Conservation (phyloP, 2,888 invertebrate species). For the Suillia variegata region DNA sequence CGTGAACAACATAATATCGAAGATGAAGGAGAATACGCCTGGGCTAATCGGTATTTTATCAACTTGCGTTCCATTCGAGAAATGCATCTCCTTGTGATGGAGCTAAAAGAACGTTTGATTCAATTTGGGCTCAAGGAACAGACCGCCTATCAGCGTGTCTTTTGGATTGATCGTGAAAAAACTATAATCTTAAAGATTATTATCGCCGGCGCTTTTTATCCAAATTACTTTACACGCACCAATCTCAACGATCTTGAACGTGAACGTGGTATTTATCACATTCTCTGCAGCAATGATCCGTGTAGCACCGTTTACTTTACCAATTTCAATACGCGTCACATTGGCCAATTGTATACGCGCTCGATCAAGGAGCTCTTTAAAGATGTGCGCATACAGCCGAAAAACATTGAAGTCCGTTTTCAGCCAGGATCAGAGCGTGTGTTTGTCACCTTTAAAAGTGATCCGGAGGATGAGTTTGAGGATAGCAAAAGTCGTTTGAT, state of each 20-base stretch:
- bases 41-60: constrained; percentile 75
- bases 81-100: constrained; percentile 72
- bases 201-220: constrained; percentile 79
- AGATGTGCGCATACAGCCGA: constrained; percentile 58
- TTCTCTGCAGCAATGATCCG: constrained; percentile 76
- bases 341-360: constrained; percentile 72
- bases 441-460: constrained; percentile 69
- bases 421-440: constrained; percentile 66
- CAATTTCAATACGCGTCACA: constrained; percentile 68
- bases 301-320: constrained; percentile 74
- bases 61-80: constrained; percentile 76
- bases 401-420: constrained; percentile 58
- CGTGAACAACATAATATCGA: constrained; percentile 67
- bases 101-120: constrained; percentile 70
- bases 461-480: constrained; percentile 39
- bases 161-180: constrained; percentile 64
- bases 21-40: constrained; percentile 63
- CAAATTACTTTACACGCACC: constrained; percentile 79
- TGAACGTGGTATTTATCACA: constrained; percentile 71
- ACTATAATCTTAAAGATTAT: constrained; percentile 70
- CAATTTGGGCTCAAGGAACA: constrained; percentile 67
- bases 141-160: constrained; percentile 59
- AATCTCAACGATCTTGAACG: constrained; percentile 64
- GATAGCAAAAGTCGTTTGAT: constrained; percentile 42
- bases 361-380: constrained; percentile 68